Evolutionary conservation across 35 echinoderm and acorn worm species (phyloP), one percentile per base, ranked within the genome.

Genomic region (Ophioderma brevispina): DNA sequence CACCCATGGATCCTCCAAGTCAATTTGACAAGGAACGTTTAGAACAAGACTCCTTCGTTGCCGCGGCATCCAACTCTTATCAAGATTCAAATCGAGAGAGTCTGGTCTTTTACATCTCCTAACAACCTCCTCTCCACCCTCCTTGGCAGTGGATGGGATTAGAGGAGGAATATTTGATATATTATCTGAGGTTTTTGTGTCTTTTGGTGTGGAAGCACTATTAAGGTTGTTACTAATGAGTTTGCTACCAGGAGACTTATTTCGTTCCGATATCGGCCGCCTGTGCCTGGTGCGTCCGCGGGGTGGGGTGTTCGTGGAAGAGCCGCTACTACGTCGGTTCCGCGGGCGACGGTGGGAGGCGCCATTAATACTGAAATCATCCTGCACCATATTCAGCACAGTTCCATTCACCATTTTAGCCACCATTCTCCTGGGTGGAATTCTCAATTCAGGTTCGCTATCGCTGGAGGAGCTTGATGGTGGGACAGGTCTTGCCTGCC

Each of bases 261-360:
- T 70, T 8, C 59, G 59, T 25, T 70, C 59, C n/a, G 15, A 30
- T 70, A 25, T 25, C 23, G 83, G 36, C 31, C 52, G 52, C 63
- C 63, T 32, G 32, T 64, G 55, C 37, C 63, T 85, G 0, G 83
- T 52, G 52, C 83, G 32, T 23, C 83, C 83, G 32, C 83, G 39
- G 83, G 83, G 33, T 85, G 83, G 83, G 25, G 83, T 85, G 83
- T 85, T 85, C 15, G 55, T 59, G 1, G 83, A 36, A 10, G 83
- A 85, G 36, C 50, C 63, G 55, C 52, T 39, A 64, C 37, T 85
- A 33, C 43, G 46, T 64, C 32, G 4, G 18, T 85, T 52, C 32
- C 63, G 46, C 36, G 46, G 83, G 39, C 63, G 32, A 38, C 83
- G 83, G n/a, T 85, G 83, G 80, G 41, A 31, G n/a, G 43, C 31